phyloP scores from a whole-genome alignment of 1,140 invertebrate species.

The Achroia grisella region DNA sequence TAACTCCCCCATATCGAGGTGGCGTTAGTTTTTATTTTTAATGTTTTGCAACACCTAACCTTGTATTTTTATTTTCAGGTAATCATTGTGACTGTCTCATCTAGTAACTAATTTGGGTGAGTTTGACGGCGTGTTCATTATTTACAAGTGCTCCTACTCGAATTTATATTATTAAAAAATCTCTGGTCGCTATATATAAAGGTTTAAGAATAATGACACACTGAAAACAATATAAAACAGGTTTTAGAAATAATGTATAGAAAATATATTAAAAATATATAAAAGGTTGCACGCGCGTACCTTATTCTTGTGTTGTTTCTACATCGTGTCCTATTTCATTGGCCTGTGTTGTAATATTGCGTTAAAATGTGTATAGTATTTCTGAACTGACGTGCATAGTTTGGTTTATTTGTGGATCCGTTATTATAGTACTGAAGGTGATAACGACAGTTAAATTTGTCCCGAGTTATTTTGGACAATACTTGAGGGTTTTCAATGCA shows the following conservation, averaged over 20 bases:
- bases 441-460: constrained; percentile 58
- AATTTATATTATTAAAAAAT: too few species aligned
- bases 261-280: too few species aligned
- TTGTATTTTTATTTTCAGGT: constrained; percentile 51
- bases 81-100: constrained; percentile 17
- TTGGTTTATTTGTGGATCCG: constrained; percentile 43
- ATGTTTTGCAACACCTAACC: constrained; percentile 15
- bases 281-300: too few species aligned
- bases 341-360: constrained; percentile 19
- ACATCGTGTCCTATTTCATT: constrained; percentile 29
- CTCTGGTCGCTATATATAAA: too few species aligned
- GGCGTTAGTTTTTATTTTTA: constrained; percentile 16
- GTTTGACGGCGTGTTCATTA: too few species aligned
- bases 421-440: constrained; percentile 61
- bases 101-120: too few species aligned
- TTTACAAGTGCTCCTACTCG: too few species aligned
- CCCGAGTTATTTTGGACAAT: constrained; percentile 51
- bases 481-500: constrained; percentile 45
- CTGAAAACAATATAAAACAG: too few species aligned
- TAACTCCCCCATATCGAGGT: constrained; percentile 19
- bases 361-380: constrained; percentile 35
- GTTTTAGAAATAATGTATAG: too few species aligned
- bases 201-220: too few species aligned
- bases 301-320: constrained; percentile 8
- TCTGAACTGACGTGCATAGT: constrained; percentile 33